Percentiles rank a stretch among this genome's conserved stretches.
These are phyloP conservation scores for Prionailurus bengalensis DNA, from an alignment of 2,113 vertebrate species.

Conservation along the genomic window DNA sequence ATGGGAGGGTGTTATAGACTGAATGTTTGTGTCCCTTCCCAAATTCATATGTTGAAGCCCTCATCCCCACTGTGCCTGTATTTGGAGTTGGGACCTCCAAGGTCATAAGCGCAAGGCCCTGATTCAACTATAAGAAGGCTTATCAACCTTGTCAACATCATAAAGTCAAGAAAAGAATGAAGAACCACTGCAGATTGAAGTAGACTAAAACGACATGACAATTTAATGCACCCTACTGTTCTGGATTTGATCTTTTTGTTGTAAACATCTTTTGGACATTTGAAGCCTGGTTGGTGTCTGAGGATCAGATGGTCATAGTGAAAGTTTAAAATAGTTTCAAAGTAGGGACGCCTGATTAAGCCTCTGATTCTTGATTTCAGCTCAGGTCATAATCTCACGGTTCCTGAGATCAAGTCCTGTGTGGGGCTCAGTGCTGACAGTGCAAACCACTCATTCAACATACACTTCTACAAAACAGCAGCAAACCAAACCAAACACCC, in stretches of 20 bases:
- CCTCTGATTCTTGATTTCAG: no score
- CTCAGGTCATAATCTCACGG: no score
- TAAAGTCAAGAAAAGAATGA: neutral
- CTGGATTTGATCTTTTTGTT: neutral
- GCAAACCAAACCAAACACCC: neutral
- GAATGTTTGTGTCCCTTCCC: no score
- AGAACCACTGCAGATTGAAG: neutral
- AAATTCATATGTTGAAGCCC: neutral
- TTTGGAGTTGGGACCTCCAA: neutral
- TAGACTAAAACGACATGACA: neutral
- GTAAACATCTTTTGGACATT: neutral
- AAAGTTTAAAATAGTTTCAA: neutral
- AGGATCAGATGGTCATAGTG: neutral
- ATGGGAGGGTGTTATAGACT: neutral
- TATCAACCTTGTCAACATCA: neutral
- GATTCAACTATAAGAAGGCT: neutral
- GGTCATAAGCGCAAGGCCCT: neutral
- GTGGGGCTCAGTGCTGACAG: no score
- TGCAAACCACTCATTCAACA: neutral
- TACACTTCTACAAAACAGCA: neutral
- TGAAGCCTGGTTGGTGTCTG: neutral
- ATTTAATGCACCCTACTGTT: neutral
- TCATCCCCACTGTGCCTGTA: neutral
- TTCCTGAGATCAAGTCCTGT: no score
- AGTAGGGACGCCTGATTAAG: neutral